A percentile compares a stretch with the other conserved stretches of the same genome.
phyloP scores from a whole-genome alignment of 2,797 vertebrate species.

The Sebastes taczanowskii region DNA sequence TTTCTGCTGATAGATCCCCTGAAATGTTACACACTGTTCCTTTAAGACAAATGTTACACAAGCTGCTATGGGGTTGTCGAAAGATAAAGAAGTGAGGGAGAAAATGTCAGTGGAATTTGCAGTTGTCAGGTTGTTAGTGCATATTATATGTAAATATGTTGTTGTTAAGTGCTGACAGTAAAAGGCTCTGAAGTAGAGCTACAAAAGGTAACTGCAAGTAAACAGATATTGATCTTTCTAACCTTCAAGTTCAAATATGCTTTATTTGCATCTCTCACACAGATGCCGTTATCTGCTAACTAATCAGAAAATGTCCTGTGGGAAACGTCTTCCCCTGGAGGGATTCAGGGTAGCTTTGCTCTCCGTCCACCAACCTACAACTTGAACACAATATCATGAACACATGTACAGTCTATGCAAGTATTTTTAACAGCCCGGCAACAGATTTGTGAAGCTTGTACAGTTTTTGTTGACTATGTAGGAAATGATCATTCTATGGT shows the following conservation, averaged over 20 bases:
- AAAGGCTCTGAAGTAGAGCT: not conserved
- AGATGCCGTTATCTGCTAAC: not conserved
- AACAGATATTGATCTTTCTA: constrained; percentile 11
- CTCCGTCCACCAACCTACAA: not conserved
- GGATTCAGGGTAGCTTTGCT: not conserved
- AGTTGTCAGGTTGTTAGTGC: not conserved
- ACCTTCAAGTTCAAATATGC: not conserved
- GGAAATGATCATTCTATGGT: not conserved
- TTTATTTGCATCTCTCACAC: constrained; percentile 22
- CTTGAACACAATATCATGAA: not conserved
- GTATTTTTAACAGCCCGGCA: not conserved
- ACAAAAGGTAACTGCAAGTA: constrained; percentile 9
- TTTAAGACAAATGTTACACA: not conserved
- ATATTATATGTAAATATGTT: not conserved
- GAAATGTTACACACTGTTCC: no score
- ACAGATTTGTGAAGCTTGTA: not conserved
- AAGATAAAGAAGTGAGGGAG: not conserved
- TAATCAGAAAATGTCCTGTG: constrained; percentile 9
- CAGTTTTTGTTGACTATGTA: not conserved
- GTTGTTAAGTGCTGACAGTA: not conserved
- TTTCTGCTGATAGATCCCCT: no score
- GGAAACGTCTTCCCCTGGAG: not conserved
- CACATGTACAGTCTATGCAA: not conserved
- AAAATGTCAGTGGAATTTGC: not conserved
- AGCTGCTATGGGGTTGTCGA: not conserved